phyloP scores from a whole-genome alignment of 2,888 invertebrate genomes.

The Nomada flava region DNA sequence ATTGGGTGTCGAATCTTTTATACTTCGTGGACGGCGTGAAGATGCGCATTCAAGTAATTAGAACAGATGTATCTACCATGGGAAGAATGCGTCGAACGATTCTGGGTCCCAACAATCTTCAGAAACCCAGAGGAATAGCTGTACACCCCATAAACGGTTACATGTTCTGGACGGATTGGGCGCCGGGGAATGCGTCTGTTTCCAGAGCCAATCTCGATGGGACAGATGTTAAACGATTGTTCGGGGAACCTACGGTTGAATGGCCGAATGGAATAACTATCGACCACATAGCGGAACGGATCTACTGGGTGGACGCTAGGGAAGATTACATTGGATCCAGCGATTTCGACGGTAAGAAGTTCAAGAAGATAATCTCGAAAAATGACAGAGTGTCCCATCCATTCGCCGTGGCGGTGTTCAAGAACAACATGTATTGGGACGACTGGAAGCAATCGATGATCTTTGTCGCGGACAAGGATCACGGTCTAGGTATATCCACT shows the following conservation, averaged over 20 bases:
- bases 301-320: conserved; percentile 95
- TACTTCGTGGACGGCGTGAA: conserved; percentile 94
- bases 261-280: conserved; percentile 95
- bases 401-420: conserved; percentile 94
- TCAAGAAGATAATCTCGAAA: conserved; percentile 88
- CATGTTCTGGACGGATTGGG: conserved; percentile 96
- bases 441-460: conserved; percentile 94
- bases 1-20: conserved; percentile 94
- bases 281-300: conserved; percentile 91
- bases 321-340: conserved; percentile 92
- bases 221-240: conserved; percentile 87
- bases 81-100: conserved; percentile 92
- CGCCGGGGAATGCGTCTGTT: conserved; percentile 90
- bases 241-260: conserved; percentile 88
- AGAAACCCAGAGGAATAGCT: conserved; percentile 92
- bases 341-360: conserved; percentile 89
- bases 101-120: conserved; percentile 88
- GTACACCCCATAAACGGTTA: conserved; percentile 93
- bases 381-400: conserved; percentile 91
- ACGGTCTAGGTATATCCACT: conserved; percentile 87
- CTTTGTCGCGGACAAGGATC: conserved; percentile 92
- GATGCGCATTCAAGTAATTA: conserved; percentile 92
- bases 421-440: conserved; percentile 95
- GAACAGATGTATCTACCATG: conserved; percentile 86
- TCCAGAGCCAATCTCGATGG: conserved; percentile 93